Conservation (phyloP, 1,140 invertebrate species). For the Polypedilum pembai region DNA sequence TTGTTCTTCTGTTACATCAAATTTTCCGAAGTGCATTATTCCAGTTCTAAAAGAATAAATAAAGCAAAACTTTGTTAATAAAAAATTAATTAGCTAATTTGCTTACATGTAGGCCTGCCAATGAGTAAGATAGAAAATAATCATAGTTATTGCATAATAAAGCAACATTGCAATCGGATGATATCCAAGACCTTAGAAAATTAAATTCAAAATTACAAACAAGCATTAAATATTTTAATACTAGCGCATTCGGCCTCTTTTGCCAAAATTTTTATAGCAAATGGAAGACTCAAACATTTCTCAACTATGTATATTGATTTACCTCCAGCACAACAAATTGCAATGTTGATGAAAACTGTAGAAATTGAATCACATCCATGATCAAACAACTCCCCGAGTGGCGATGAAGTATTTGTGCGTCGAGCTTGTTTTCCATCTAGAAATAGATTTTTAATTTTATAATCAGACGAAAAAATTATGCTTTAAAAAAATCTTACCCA, state of each 20-base stretch:
- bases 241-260: too few relatives aligned
- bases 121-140: slow-evolving; percentile 96
- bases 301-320: too few relatives aligned
- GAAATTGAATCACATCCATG: slow-evolving; percentile 98
- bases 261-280: too few relatives aligned
- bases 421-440: slow-evolving; percentile 97
- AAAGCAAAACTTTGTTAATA: background rate
- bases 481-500: slow-evolving; percentile 39
- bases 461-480: background rate
- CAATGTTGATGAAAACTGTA: slow-evolving; percentile 92
- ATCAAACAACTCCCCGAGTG: slow-evolving; percentile 98
- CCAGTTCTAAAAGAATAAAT: slow-evolving; percentile 53
- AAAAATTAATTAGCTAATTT: too few relatives aligned
- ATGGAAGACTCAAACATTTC: too few relatives aligned
- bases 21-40: slow-evolving; percentile 82
- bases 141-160: slow-evolving; percentile 54
- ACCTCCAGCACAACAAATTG: slow-evolving; percentile 80
- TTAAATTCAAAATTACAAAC: too few relatives aligned
- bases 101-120: slow-evolving; percentile 92
- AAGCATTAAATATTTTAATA: too few relatives aligned
- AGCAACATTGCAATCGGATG: slow-evolving; percentile 92
- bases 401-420: slow-evolving; percentile 83
- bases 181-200: slow-evolving; percentile 64
- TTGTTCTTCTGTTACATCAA: slow-evolving; percentile 99
- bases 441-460: background rate